These are phyloP conservation scores for Eristalis intricaria DNA, from an alignment of 2,888 invertebrate genomes.

Conservation along the genomic window DNA sequence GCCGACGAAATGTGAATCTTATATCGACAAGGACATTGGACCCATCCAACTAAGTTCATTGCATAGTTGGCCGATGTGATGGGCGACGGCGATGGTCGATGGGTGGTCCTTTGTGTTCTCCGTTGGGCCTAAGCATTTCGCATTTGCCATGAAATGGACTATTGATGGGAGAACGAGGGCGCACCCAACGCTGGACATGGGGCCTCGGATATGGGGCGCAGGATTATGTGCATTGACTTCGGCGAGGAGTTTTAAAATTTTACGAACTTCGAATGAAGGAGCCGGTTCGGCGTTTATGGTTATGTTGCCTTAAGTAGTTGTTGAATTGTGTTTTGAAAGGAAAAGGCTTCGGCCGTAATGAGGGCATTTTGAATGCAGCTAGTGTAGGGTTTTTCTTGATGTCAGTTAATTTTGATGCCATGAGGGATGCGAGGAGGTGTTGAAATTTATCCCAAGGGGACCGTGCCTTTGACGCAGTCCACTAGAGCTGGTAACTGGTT, in stretches of 20 bases:
- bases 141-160: background rate
- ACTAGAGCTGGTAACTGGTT: too few relatives aligned
- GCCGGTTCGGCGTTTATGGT: constrained; percentile 47
- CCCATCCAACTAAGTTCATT: constrained; percentile 27
- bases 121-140: constrained; percentile 8
- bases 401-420: background rate
- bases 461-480: background rate
- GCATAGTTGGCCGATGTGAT: background rate
- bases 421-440: background rate
- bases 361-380: constrained; percentile 57
- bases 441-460: too few relatives aligned
- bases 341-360: constrained; percentile 21
- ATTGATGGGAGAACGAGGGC: background rate
- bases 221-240: constrained; percentile 24
- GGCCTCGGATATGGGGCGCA: background rate
- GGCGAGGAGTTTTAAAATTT: constrained; percentile 64
- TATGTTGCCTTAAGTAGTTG: constrained; percentile 52
- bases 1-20: constrained; percentile 70
- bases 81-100: background rate
- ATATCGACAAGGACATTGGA: constrained; percentile 63
- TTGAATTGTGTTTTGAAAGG: constrained; percentile 43
- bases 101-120: background rate
- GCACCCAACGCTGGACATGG: background rate
- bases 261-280: constrained; percentile 45
- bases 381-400: constrained; percentile 23